Conservation (phyloP, 2,797 vertebrate genomes). For the Tachyglossus aculeatus region DNA sequence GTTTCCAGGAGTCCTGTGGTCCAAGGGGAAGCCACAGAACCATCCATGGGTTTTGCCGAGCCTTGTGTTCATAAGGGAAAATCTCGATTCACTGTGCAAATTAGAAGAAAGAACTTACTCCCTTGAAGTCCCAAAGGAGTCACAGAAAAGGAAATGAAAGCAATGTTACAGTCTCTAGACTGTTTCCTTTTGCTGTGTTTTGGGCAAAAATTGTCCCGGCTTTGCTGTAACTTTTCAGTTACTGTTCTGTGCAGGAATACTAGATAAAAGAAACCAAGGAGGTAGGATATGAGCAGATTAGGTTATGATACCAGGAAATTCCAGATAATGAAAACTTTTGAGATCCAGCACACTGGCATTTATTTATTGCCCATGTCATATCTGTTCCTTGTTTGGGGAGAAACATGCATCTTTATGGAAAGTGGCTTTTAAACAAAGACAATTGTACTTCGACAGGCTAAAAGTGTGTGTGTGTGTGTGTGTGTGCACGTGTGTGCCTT, state of each 20-base stretch:
- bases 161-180: conserved; percentile 13
- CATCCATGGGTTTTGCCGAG: too few relatives aligned
- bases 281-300: not conserved
- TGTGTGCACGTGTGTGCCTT: too few relatives aligned
- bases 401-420: too few relatives aligned
- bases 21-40: not conserved
- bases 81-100: too few relatives aligned
- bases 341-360: not conserved
- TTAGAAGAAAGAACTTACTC: too few relatives aligned
- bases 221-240: conserved; percentile 53
- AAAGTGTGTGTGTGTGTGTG: too few relatives aligned
- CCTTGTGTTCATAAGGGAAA: too few relatives aligned
- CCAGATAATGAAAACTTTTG: not conserved
- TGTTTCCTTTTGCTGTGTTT: conserved; percentile 52
- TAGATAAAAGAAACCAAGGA: conserved; percentile 46
- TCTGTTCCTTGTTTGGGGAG: too few relatives aligned
- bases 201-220: conserved; percentile 27
- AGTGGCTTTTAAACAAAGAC: not conserved
- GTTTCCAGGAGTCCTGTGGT: not conserved
- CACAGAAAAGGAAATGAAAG: conserved; percentile 56
- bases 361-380: not conserved
- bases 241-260: conserved; percentile 37
- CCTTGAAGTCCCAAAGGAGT: not conserved
- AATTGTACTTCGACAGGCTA: not conserved
- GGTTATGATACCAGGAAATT: conserved; percentile 5